These are phyloP conservation scores for Phthorimaea operculella DNA, from an alignment of 1,140 invertebrate species.

Conservation along the genomic window DNA sequence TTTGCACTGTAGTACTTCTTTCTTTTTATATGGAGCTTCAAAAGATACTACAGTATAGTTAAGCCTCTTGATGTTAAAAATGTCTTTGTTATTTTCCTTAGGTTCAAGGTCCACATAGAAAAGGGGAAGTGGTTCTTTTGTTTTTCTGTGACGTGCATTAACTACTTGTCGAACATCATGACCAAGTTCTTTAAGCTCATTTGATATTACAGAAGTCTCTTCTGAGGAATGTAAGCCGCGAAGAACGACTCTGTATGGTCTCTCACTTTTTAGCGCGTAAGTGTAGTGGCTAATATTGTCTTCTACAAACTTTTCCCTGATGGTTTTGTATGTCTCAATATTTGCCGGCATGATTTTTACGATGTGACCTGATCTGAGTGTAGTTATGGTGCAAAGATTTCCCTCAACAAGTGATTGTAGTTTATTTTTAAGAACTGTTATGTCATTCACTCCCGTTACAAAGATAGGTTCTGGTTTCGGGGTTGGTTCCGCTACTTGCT, in stretches of 20 bases:
- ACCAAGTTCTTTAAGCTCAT: conserved; percentile 22
- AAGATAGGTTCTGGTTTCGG: conserved; percentile 28
- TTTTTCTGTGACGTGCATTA: conserved; percentile 22
- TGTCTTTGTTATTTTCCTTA: conserved; percentile 26
- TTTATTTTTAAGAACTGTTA: conserved; percentile 15
- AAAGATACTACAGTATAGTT: conserved; percentile 26
- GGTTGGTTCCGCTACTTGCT: conserved; percentile 5
- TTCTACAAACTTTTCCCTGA: conserved; percentile 20
- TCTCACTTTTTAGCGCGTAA: conserved; percentile 40
- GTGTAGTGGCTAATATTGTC: conserved; percentile 33
- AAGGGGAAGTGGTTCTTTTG: conserved; percentile 22
- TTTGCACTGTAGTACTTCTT: conserved; percentile 23
- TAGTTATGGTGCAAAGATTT: conserved; percentile 17
- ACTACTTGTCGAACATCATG: conserved; percentile 27
- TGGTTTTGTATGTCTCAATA: conserved; percentile 20
- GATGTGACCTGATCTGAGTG: too few relatives aligned
- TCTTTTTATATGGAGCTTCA: conserved; percentile 30
- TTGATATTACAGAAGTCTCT: conserved; percentile 25
- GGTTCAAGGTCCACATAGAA: conserved; percentile 30
- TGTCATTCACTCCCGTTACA: conserved; percentile 22
- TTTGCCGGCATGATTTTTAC: conserved; percentile 21
- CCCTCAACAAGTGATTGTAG: conserved; percentile 8
- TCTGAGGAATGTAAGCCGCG: conserved; percentile 33
- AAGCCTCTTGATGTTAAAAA: conserved; percentile 21
- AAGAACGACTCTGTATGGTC: conserved; percentile 36